These are phyloP conservation scores for Vespertilio murinus DNA, from an alignment of 2,797 vertebrate species.

Conservation along the genomic window DNA sequence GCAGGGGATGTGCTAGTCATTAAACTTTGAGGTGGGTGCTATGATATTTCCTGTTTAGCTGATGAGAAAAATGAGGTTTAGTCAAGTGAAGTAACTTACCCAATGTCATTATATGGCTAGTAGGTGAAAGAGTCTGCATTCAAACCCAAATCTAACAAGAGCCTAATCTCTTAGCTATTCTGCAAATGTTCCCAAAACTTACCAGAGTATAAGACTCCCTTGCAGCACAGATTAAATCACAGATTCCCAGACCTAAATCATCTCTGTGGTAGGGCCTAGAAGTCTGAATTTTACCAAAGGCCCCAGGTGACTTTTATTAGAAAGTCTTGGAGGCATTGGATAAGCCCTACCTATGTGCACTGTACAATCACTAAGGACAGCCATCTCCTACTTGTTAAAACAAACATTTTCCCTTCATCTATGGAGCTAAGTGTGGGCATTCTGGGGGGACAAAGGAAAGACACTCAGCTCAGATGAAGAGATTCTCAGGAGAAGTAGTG, in stretches of 20 bases:
- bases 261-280: background rate
- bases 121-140: background rate
- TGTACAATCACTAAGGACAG: background rate
- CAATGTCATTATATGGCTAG: background rate
- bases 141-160: background rate
- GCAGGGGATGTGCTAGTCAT: background rate
- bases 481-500: background rate
- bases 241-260: background rate
- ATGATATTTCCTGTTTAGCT: background rate
- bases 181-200: background rate
- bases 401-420: background rate
- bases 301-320: background rate
- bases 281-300: background rate
- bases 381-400: background rate
- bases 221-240: background rate
- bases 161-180: background rate
- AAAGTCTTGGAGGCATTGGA: background rate
- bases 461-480: background rate
- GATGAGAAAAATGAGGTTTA: background rate
- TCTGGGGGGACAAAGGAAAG: background rate
- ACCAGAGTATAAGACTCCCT: background rate
- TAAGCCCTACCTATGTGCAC: background rate
- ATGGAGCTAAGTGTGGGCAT: background rate
- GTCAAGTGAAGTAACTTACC: background rate
- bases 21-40: background rate